Evolutionary conservation across 2,797 vertebrate genomes (phyloP), one percentile per base, ranked within the genome.

Genomic region (Urocyon cinereoargenteus): DNA sequence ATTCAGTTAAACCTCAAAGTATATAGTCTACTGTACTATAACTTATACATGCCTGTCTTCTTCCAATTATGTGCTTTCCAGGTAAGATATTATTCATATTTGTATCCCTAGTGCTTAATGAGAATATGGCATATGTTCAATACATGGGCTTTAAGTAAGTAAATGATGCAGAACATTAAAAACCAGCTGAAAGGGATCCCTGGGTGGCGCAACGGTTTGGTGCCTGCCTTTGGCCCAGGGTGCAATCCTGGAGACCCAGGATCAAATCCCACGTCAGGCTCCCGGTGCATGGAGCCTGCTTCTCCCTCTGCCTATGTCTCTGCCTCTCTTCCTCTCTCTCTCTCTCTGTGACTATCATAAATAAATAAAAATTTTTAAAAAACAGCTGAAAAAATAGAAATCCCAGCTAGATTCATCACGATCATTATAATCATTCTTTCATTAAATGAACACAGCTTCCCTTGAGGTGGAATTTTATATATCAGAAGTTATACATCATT

Each of bases 391-490:
- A 90, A 85, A 68, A 72, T 0, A 51, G 53, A 85, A 86, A 61
- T 40, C 22, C 19, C 26, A 92, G 34, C 31, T 92, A 94, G 26
- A 84, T 73, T 89, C 49, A 78, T 73, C 85, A 62, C 28, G 14
- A 70, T 40, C 21, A 49, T 89, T 61, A 88, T 15, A 72, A 83
- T 87, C 21, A 90, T n/a, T 19, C 72, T 90, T 55, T 61, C 59
- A 82, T 85, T 72, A 86, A 91, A 84, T 57, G 61, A 88, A 55
- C 57, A 92, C 82, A 62, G 21, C 21, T 92, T 86, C 36, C 61
- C 12, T 62, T 66, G 36, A 94, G 57, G 5, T 45, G 12, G 45
- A 90, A 68, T 53, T 92, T 73, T 83, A 40, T 53, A 45, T 64
- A 55, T 84, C 28, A 90, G 45, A 5, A 82, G n/a, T 61, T 24